Evolutionary conservation across 2,797 vertebrate genomes (phyloP).

Genomic region (Scyliorhinus canicula): DNA sequence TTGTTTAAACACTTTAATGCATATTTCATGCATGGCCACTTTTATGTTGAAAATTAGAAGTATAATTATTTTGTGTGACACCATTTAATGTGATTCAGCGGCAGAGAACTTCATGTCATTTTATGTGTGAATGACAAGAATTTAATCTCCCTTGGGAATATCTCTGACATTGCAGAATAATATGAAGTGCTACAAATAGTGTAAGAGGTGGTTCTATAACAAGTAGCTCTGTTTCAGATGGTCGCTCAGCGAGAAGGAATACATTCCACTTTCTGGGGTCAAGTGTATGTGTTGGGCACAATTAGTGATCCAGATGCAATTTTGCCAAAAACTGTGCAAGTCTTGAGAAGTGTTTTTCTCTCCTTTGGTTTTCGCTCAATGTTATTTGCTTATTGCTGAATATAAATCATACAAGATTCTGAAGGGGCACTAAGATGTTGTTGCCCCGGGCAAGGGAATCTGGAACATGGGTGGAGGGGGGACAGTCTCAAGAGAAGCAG

Average conservation of each 20-base stretch:
- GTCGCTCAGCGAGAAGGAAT: neutral
- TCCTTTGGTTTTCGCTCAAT: neutral
- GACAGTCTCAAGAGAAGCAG: neutral
- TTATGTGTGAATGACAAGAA: neutral
- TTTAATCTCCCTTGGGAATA: neutral
- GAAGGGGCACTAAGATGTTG: neutral
- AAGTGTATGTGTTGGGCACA: neutral
- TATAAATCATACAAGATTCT: neutral
- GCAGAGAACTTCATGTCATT: neutral
- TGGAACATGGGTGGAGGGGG: neutral
- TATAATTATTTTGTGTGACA: conserved; percentile 9
- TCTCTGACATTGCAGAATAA: neutral
- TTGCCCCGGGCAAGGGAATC: neutral
- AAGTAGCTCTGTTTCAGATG: neutral
- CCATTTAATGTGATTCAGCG: neutral
- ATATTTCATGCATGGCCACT: neutral
- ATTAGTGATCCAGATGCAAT: neutral
- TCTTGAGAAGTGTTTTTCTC: neutral
- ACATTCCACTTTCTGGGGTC: neutral
- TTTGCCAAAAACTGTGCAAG: neutral
- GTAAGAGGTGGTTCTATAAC: neutral
- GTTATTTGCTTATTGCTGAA: neutral
- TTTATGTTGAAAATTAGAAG: conserved; percentile 22
- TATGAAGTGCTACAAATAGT: neutral
- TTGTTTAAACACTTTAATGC: conserved; percentile 11